Evolutionary conservation across 2,888 invertebrate species (phyloP).

Genomic region (Scaptomyza tumidula): DNA sequence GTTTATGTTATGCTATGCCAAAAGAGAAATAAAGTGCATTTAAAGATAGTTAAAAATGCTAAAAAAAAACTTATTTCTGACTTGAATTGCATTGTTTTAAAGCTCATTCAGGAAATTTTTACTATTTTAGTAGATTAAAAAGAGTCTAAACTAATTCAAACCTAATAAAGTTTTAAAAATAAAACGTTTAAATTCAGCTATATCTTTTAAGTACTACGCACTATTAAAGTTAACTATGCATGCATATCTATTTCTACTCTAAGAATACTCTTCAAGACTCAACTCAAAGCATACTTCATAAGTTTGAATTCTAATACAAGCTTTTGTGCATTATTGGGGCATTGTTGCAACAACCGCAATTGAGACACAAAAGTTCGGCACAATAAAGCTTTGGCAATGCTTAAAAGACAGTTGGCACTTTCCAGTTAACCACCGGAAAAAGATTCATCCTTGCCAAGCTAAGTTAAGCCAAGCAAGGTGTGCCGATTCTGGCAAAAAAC

Average conservation of each 20-base stretch:
- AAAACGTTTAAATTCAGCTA: not conserved
- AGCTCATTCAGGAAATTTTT: too few relatives aligned
- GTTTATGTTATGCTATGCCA: too few relatives aligned
- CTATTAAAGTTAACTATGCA: not conserved
- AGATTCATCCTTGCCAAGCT: constrained; percentile 58
- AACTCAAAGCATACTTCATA: not conserved
- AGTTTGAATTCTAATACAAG: constrained; percentile 7
- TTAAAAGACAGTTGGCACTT: constrained; percentile 32
- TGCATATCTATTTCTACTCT: not conserved
- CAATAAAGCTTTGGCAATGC: constrained; percentile 27
- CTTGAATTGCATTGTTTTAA: too few relatives aligned
- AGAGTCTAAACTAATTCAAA: too few relatives aligned
- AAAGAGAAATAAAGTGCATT: too few relatives aligned
- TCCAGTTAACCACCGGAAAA: constrained; percentile 35
- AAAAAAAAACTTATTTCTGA: too few relatives aligned
- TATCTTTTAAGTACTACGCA: not conserved
- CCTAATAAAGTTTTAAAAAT: not conserved
- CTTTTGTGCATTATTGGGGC: constrained; percentile 7
- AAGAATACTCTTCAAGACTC: not conserved
- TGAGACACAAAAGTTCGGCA: constrained; percentile 11
- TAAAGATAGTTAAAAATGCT: too few relatives aligned
- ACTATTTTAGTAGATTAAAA: too few relatives aligned
- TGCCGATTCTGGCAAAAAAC: constrained; percentile 62
- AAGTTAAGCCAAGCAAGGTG: constrained; percentile 25
- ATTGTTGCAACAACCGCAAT: constrained; percentile 10